Evolutionary conservation across 2,797 vertebrate species (phyloP).

Genomic region (Dryobates pubescens): DNA sequence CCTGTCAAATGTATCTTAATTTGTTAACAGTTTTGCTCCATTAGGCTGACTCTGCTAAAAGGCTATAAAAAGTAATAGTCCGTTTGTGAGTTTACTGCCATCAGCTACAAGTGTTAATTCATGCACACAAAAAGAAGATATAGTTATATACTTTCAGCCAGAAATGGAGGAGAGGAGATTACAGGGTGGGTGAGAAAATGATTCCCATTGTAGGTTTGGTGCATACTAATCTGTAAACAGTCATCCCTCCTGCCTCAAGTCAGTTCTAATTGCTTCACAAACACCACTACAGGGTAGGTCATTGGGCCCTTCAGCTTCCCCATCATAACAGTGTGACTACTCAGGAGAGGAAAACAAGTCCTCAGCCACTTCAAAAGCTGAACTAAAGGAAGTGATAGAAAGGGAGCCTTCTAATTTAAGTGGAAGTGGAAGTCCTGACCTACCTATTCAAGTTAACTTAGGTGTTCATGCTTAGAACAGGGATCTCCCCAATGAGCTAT

Average conservation of each 20-base stretch:
- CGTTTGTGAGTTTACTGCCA: constrained; percentile 68
- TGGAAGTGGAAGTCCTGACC: not conserved
- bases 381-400: not conserved
- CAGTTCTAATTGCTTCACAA: constrained; percentile 53
- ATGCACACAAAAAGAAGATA: not conserved
- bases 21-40: constrained; percentile 67
- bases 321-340: not conserved
- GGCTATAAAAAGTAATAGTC: constrained; percentile 74
- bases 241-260: not conserved
- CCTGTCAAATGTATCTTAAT: constrained; percentile 58
- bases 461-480: not conserved
- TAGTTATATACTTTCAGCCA: not conserved
- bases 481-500: not conserved
- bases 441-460: not conserved
- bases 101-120: constrained; percentile 68
- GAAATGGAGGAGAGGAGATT: not conserved
- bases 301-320: constrained; percentile 20
- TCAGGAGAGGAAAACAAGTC: not conserved
- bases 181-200: not conserved
- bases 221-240: not conserved
- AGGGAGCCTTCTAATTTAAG: not conserved
- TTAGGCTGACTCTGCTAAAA: constrained; percentile 60
- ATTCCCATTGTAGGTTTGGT: not conserved
- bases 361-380: not conserved
- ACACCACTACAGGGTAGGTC: not conserved